Evolutionary conservation across 1,140 invertebrate species (phyloP).

Genomic region (Chrysomallon squamiferum): DNA sequence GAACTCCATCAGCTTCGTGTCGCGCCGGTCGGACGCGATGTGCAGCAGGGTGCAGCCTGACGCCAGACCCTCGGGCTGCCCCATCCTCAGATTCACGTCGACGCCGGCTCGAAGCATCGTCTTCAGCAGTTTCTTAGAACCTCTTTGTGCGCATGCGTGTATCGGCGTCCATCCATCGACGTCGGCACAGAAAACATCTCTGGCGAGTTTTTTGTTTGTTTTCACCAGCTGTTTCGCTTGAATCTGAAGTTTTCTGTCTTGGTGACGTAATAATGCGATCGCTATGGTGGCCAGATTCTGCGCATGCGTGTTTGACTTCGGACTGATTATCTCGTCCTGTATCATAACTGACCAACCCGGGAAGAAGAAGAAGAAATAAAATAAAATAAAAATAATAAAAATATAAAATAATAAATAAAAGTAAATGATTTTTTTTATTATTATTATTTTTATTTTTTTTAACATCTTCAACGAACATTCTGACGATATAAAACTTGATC

Average conservation of each 20-base stretch:
- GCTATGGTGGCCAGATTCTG: too few relatives aligned
- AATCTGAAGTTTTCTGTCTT: slow-evolving; percentile 28
- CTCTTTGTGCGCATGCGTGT: slow-evolving; percentile 43
- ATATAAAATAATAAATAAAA: too few relatives aligned
- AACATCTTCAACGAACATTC: too few relatives aligned
- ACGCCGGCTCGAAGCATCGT: slow-evolving; percentile 38
- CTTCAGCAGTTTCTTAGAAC: slow-evolving; percentile 44
- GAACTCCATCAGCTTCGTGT: slow-evolving; percentile 37
- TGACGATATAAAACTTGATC: too few relatives aligned
- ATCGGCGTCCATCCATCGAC: slow-evolving; percentile 52
- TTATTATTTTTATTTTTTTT: too few relatives aligned
- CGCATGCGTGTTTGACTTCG: too few relatives aligned
- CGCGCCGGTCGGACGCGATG: slow-evolving; percentile 35
- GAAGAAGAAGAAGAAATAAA: too few relatives aligned
- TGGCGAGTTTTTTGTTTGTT: slow-evolving; percentile 20
- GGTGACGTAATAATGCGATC: slow-evolving; percentile 29
- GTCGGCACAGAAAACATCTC: slow-evolving; percentile 31
- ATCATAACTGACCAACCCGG: too few relatives aligned
- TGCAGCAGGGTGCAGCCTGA: slow-evolving; percentile 35
- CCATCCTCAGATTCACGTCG: slow-evolving; percentile 42
- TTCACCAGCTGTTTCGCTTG: slow-evolving; percentile 45
- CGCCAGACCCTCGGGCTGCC: slow-evolving; percentile 45
- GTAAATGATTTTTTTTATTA: too few relatives aligned
- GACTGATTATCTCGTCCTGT: too few relatives aligned
- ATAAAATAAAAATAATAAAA: too few relatives aligned